These are phyloP conservation scores for Drosophila barbarae DNA, from an alignment of 2,888 invertebrate genomes.

Conservation along the genomic window DNA sequence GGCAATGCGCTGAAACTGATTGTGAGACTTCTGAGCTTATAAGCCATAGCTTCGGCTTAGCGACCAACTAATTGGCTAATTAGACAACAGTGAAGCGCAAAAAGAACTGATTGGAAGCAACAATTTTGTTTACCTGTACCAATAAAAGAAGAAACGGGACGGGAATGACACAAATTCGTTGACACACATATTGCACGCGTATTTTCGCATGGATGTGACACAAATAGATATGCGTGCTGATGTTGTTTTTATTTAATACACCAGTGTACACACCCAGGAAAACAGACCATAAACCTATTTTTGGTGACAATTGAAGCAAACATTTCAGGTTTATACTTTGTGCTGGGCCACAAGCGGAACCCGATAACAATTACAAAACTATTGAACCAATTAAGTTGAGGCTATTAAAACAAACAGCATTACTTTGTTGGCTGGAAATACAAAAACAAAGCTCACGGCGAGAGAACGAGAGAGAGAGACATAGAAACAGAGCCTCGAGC, in stretches of 20 bases:
- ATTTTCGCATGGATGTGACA: conserved; percentile 27
- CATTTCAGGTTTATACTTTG: conserved; percentile 16
- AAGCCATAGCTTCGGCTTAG: conserved; percentile 43
- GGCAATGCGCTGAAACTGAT: conserved; percentile 41
- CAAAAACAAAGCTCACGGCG: not conserved
- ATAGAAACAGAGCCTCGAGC: conserved; percentile 45
- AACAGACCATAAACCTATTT: conserved; percentile 54
- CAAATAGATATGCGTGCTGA: conserved; percentile 16
- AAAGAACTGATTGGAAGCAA: conserved; percentile 21
- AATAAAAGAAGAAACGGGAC: conserved; percentile 13
- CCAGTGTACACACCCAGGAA: conserved; percentile 49
- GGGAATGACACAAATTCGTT: conserved; percentile 17
- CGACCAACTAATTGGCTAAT: conserved; percentile 47
- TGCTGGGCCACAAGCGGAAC: conserved; percentile 31
- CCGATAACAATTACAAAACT: conserved; percentile 63
- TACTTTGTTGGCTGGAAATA: conserved; percentile 5
- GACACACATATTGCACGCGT: conserved; percentile 11
- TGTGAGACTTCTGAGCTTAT: conserved; percentile 14
- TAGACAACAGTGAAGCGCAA: conserved; percentile 40
- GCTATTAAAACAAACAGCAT: conserved; percentile 42
- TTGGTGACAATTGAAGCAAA: conserved; percentile 60
- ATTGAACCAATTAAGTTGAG: conserved; percentile 68
- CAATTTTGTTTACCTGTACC: conserved; percentile 33
- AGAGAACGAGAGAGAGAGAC: conserved; percentile 14
- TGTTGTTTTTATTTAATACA: conserved; percentile 13